Evolutionary conservation across 2,797 vertebrate genomes (phyloP).

Genomic region (Dermochelys coriacea): DNA sequence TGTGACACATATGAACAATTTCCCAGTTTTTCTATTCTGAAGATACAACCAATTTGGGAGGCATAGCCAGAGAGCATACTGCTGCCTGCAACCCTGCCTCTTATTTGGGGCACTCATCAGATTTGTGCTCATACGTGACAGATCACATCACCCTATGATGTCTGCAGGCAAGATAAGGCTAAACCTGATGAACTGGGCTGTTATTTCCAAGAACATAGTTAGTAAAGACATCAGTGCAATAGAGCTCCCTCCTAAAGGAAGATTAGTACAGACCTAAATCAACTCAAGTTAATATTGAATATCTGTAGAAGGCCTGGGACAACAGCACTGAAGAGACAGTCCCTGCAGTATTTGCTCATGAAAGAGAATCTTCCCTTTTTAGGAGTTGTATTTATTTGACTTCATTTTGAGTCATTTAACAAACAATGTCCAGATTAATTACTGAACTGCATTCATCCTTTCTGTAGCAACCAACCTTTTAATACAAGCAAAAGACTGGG

Average conservation of each 20-base stretch:
- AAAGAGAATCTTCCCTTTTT: not conserved
- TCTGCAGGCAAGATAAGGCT: not conserved
- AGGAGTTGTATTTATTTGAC: not conserved
- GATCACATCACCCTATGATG: not conserved
- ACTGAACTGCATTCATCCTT: not conserved
- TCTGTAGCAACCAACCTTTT: not conserved
- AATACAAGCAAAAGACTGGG: not conserved
- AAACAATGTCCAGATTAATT: not conserved
- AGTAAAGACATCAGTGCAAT: not conserved
- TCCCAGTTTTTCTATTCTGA: not conserved
- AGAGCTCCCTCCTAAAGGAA: not conserved
- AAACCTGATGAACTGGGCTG: not conserved
- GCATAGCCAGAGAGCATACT: not conserved
- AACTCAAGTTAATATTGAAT: slow-evolving; percentile 28
- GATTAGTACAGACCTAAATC: not conserved
- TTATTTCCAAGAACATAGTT: not conserved
- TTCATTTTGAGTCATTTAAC: slow-evolving; percentile 21
- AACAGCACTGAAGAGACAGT: not conserved
- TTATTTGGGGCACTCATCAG: not conserved
- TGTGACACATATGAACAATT: not conserved
- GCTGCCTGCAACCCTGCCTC: not conserved
- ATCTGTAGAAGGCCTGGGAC: not conserved
- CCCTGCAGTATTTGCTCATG: not conserved
- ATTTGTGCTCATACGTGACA: not conserved
- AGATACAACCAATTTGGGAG: not conserved